phyloP scores from a whole-genome alignment of 2,797 vertebrate species.

The Dryobates pubescens region DNA sequence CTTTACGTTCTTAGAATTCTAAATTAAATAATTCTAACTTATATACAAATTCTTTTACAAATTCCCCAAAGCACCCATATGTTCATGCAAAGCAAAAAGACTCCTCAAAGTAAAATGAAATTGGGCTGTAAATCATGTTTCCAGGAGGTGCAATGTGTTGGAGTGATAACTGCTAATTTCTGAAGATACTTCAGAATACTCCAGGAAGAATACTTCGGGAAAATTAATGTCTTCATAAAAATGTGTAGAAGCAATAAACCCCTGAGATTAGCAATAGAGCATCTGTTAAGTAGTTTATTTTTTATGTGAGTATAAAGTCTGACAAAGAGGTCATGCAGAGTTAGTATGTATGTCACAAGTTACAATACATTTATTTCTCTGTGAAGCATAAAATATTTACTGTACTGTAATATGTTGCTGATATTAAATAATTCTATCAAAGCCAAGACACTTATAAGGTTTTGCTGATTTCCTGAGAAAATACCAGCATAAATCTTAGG shows the following conservation, averaged over 20 bases:
- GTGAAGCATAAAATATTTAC: conserved; percentile 54
- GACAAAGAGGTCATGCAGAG: conserved; percentile 25
- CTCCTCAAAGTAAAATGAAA: background rate
- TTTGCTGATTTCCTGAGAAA: conserved; percentile 18
- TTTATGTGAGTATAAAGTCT: conserved; percentile 40
- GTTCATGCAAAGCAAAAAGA: background rate
- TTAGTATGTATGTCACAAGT: conserved; percentile 3
- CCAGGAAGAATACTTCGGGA: conserved; percentile 40
- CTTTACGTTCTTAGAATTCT: no score
- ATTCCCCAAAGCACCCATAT: background rate
- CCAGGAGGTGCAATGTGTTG: background rate
- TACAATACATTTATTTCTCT: conserved; percentile 31
- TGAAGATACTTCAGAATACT: conserved; percentile 14
- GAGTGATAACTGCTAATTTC: conserved; percentile 17
- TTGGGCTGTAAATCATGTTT: background rate
- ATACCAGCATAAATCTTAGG: background rate
- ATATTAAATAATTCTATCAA: conserved; percentile 66
- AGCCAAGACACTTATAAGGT: background rate
- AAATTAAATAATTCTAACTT: background rate
- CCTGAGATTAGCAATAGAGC: conserved; percentile 27
- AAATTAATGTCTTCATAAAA: conserved; percentile 69
- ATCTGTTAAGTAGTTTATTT: conserved; percentile 57
- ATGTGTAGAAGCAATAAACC: conserved; percentile 49
- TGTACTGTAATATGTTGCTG: conserved; percentile 9
- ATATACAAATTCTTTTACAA: background rate